Evolutionary conservation across 1,140 invertebrate genomes (phyloP).

Genomic region (Conus betulinus): DNA sequence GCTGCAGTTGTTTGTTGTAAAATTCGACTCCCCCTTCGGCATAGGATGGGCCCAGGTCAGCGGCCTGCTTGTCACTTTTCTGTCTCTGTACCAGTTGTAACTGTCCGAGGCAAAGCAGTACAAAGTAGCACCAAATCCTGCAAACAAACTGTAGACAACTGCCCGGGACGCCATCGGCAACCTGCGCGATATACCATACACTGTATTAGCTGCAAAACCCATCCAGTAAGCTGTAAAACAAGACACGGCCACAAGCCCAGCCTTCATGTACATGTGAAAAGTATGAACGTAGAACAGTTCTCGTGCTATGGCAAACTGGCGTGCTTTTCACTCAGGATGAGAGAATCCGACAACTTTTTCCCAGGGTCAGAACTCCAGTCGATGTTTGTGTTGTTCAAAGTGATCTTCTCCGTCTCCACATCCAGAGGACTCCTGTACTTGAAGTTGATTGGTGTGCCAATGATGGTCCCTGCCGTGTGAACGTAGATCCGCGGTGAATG

Average conservation of each 20-base stretch:
- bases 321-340: slow-evolving; percentile 85
- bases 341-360: slow-evolving; percentile 80
- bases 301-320: slow-evolving; percentile 86
- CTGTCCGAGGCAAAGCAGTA: slow-evolving; percentile 83
- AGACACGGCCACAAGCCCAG: slow-evolving; percentile 74
- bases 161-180: slow-evolving; percentile 76
- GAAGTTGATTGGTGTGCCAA: slow-evolving; percentile 83
- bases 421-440: slow-evolving; percentile 75
- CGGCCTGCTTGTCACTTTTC: slow-evolving; percentile 80
- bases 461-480: slow-evolving; percentile 76
- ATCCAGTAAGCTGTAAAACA: slow-evolving; percentile 77
- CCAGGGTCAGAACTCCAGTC: slow-evolving; percentile 81
- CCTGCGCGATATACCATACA: slow-evolving; percentile 79
- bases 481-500: slow-evolving; percentile 77
- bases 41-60: slow-evolving; percentile 80
- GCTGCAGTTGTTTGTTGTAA: slow-evolving; percentile 83
- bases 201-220: slow-evolving; percentile 76
- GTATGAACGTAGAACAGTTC: slow-evolving; percentile 78
- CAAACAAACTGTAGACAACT: slow-evolving; percentile 79
- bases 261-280: slow-evolving; percentile 78
- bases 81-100: slow-evolving; percentile 80
- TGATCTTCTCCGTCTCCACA: slow-evolving; percentile 75
- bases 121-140: slow-evolving; percentile 78
- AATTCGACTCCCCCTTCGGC: slow-evolving; percentile 84
- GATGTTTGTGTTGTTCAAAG: slow-evolving; percentile 71